Conservation (phyloP, 1,140 invertebrate genomes). For the Temnothorax nylanderi region DNA sequence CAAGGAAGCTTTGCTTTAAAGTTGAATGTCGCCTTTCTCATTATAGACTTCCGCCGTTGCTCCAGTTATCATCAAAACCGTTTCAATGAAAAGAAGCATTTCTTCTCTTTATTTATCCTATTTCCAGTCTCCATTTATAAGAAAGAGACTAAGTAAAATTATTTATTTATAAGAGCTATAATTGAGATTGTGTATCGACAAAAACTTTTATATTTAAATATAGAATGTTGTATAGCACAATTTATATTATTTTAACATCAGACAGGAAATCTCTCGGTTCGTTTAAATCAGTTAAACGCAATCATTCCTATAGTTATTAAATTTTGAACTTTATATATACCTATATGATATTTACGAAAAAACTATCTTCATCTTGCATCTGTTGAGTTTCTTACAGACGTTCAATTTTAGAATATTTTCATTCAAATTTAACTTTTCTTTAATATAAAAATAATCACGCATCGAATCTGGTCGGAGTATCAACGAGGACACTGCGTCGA, state of each 20-base stretch:
- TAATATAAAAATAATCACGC: neutral
- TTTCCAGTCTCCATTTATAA: neutral
- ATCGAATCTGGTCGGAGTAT: neutral
- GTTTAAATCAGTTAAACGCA: neutral
- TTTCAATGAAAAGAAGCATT: conserved; percentile 17
- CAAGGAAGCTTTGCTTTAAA: conserved; percentile 46
- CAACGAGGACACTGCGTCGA: neutral
- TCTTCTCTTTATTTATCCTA: neutral
- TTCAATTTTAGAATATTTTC: neutral
- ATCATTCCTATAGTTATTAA: neutral
- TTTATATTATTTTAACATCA: neutral
- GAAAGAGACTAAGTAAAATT: neutral
- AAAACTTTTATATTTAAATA: conserved; percentile 1
- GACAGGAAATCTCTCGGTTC: neutral
- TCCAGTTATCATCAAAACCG: conserved; percentile 43
- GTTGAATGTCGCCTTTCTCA: conserved; percentile 45
- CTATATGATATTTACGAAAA: neutral
- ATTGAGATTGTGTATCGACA: neutral
- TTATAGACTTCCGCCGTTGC: conserved; percentile 40
- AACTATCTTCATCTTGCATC: neutral
- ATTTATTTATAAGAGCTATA: conserved; percentile 6
- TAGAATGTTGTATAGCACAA: neutral
- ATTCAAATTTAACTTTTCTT: neutral
- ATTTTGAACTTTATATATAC: neutral
- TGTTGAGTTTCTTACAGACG: neutral